phyloP scores from a whole-genome alignment of 37 sponge, comb jelly and placozoan genomes.

The Haliclona indistincta region DNA sequence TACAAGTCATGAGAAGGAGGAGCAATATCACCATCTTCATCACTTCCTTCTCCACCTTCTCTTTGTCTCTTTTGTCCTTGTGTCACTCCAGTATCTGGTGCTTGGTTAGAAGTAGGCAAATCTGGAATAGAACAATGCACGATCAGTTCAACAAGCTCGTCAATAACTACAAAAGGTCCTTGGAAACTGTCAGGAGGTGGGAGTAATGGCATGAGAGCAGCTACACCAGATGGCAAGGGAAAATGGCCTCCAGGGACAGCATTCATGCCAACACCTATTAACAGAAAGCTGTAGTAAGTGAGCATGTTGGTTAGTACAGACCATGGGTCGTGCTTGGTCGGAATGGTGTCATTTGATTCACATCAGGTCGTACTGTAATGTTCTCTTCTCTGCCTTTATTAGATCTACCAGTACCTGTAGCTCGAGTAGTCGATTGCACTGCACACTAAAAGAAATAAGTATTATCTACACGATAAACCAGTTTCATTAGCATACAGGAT shows the following conservation, averaged over 20 bases:
- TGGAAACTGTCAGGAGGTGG: conserved; percentile 92
- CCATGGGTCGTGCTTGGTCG: conserved; percentile 69
- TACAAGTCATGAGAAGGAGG: conserved; percentile 85
- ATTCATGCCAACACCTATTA: conserved; percentile 71
- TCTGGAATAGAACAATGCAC: not conserved
- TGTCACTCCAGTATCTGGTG: not conserved
- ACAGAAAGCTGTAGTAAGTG: not conserved
- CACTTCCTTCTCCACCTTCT: conserved; percentile 42
- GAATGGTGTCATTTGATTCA: conserved; percentile 87
- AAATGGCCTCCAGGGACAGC: conserved; percentile 76
- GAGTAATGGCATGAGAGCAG: conserved; percentile 64
- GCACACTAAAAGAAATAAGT: not conserved
- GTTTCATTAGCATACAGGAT: conserved; percentile 60
- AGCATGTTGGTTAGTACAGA: not conserved
- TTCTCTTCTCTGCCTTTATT: not conserved
- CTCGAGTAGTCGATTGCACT: not conserved
- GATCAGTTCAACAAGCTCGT: conserved; percentile 70
- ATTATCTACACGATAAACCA: not conserved
- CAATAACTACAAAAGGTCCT: conserved; percentile 90
- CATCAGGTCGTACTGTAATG: conserved; percentile 70
- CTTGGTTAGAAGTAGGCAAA: not conserved
- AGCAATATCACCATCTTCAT: conserved; percentile 33
- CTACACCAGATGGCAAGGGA: conserved; percentile 79
- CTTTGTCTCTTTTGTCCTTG: conserved; percentile 20
- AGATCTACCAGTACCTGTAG: conserved; percentile 1